Conservation (phyloP, 1,140 invertebrate species). For the Sycobia sp. region DNA sequence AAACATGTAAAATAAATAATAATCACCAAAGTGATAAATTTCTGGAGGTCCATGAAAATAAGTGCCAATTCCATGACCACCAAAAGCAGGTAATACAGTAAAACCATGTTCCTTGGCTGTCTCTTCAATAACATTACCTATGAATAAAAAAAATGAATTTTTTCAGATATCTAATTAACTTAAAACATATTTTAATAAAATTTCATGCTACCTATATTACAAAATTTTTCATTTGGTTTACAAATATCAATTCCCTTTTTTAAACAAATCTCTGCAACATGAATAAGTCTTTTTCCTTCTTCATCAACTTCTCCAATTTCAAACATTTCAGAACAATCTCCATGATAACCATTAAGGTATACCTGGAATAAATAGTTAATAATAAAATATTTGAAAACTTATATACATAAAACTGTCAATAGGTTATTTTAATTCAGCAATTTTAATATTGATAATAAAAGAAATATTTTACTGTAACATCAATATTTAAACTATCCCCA, state of each 20-base stretch:
- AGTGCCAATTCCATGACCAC: slow-evolving; percentile 90
- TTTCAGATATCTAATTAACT: too few relatives aligned
- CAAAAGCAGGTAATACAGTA: slow-evolving; percentile 77
- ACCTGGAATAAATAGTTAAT: slow-evolving; percentile 65
- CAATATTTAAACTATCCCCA: slow-evolving; percentile 91
- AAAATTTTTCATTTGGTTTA: slow-evolving; percentile 75
- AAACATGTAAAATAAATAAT: neutral
- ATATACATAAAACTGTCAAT: too few relatives aligned
- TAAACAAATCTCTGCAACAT: slow-evolving; percentile 74
- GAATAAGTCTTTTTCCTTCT: slow-evolving; percentile 71
- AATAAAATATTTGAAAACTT: neutral
- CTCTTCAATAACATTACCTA: slow-evolving; percentile 67
- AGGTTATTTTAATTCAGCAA: too few relatives aligned
- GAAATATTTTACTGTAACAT: slow-evolving; percentile 77
- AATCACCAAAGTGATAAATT: slow-evolving; percentile 77
- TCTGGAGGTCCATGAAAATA: slow-evolving; percentile 93
- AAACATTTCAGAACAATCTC: slow-evolving; percentile 90
- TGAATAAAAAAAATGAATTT: slow-evolving; percentile 29
- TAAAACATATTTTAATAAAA: neutral
- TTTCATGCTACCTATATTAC: slow-evolving; percentile 70
- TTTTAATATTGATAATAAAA: neutral
- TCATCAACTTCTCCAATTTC: slow-evolving; percentile 81
- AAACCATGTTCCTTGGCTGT: slow-evolving; percentile 69
- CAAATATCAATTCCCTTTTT: slow-evolving; percentile 78
- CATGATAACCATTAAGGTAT: slow-evolving; percentile 84